Percentiles rank a stretch among this genome's conserved stretches.
phyloP scores from a whole-genome alignment of 2,113 vertebrate genomes.

The Oncorhynchus tshawytscha region DNA sequence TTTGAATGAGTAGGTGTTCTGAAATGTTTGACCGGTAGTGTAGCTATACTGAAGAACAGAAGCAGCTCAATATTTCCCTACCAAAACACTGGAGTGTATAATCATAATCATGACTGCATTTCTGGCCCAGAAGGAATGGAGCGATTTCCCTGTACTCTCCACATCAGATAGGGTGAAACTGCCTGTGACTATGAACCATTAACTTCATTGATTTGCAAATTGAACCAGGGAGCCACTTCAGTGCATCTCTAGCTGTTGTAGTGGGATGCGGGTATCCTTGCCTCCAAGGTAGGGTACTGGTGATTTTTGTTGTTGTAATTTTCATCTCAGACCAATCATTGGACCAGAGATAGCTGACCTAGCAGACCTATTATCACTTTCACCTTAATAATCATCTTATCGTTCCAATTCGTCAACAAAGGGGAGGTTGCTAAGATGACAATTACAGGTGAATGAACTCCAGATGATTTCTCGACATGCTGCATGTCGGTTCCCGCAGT shows the following conservation, averaged over 20 bases:
- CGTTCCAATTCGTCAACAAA: background rate
- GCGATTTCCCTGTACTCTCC: too few species aligned
- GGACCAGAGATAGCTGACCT: background rate
- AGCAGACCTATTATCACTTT: background rate
- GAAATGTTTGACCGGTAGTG: too few species aligned
- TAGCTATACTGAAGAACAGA: background rate
- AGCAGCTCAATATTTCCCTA: background rate
- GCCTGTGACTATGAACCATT: too few species aligned
- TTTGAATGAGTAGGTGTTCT: too few species aligned
- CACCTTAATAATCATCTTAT: background rate
- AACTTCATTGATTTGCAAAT: too few species aligned
- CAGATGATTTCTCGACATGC: slow-evolving; percentile 10
- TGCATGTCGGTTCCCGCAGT: slow-evolving; percentile 53
- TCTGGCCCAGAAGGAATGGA: too few species aligned
- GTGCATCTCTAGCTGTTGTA: too few species aligned
- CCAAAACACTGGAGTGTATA: too few species aligned
- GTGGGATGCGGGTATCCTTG: too few species aligned
- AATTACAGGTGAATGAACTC: background rate
- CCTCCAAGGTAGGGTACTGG: background rate
- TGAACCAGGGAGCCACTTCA: too few species aligned
- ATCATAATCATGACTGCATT: too few species aligned
- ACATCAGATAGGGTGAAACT: too few species aligned
- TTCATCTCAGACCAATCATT: background rate
- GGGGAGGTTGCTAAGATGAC: background rate
- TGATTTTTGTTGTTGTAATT: background rate